Percentiles rank a stretch among this genome's conserved stretches.
phyloP scores from a whole-genome alignment of 2,113 vertebrate species.

The Megaleporinus macrocephalus region DNA sequence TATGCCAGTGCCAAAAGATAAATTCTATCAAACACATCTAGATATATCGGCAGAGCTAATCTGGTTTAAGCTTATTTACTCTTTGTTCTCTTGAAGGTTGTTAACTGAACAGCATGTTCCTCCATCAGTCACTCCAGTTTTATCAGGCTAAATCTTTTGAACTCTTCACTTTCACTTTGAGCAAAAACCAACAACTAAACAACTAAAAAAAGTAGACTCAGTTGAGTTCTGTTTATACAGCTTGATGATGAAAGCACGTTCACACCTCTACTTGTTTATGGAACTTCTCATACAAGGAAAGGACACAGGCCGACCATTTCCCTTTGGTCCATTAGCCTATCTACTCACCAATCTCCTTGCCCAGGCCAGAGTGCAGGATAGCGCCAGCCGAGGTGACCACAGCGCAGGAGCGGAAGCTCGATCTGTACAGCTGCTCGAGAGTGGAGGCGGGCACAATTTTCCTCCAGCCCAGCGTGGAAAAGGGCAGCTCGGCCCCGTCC shows the following conservation, averaged over 20 bases:
- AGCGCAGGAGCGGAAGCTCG: constrained; percentile 83
- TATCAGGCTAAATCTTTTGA: too few species aligned
- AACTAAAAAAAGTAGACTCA: background rate
- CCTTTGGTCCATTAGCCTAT: background rate
- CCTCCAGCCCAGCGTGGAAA: constrained; percentile 88
- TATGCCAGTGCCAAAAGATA: too few species aligned
- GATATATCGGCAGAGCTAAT: too few species aligned
- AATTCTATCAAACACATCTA: too few species aligned
- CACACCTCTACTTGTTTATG: background rate
- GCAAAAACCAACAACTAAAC: background rate
- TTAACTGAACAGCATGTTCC: too few species aligned
- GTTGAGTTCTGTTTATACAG: background rate
- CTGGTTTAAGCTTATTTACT: too few species aligned
- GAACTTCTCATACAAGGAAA: background rate
- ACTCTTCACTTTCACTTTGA: too few species aligned
- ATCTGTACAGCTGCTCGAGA: constrained; percentile 77
- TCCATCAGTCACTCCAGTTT: too few species aligned
- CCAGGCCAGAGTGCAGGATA: constrained; percentile 92
- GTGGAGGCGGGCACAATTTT: constrained; percentile 82
- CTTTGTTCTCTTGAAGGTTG: too few species aligned
- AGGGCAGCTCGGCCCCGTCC: constrained; percentile 90
- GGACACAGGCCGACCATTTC: background rate
- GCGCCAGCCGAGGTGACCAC: constrained; percentile 97
- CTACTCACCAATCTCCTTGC: constrained; percentile 88
- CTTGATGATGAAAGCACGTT: background rate